Evolutionary conservation across 2,113 vertebrate genomes (phyloP).

Genomic region (Mormyrus iriodes): DNA sequence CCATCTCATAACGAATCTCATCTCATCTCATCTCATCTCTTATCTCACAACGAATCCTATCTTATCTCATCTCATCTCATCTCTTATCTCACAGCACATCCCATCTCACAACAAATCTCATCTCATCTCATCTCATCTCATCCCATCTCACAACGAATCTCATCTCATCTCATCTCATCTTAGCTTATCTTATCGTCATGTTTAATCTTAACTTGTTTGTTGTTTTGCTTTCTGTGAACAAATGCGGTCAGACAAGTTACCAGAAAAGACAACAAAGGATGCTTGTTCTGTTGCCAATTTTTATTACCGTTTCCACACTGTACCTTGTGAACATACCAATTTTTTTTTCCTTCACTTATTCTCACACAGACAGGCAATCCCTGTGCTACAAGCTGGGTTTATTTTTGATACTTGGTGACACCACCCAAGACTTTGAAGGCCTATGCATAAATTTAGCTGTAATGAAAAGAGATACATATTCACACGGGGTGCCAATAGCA

Average conservation of each 20-base stretch:
- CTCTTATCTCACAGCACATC: not conserved
- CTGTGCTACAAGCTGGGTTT: conserved; percentile 55
- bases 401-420: conserved; percentile 69
- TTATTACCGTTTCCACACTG: not conserved
- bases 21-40: not conserved
- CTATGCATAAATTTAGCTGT: conserved; percentile 69
- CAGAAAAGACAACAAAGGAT: conserved; percentile 17
- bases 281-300: conserved; percentile 35
- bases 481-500: conserved; percentile 57
- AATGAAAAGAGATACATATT: conserved; percentile 68
- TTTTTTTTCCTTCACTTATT: conserved; percentile 47
- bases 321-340: conserved; percentile 41
- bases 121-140: too few species aligned
- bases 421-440: conserved; percentile 65
- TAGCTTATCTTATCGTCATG: not conserved
- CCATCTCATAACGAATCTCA: not conserved
- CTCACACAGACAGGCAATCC: conserved; percentile 48
- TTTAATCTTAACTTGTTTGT: not conserved
- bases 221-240: not conserved
- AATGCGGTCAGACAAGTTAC: not conserved
- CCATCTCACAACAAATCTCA: too few species aligned
- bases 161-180: not conserved
- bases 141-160: too few species aligned
- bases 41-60: not conserved
- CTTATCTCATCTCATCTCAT: not conserved